Conservation (phyloP, 2,888 invertebrate species). For the Drosophila helvetica region DNA sequence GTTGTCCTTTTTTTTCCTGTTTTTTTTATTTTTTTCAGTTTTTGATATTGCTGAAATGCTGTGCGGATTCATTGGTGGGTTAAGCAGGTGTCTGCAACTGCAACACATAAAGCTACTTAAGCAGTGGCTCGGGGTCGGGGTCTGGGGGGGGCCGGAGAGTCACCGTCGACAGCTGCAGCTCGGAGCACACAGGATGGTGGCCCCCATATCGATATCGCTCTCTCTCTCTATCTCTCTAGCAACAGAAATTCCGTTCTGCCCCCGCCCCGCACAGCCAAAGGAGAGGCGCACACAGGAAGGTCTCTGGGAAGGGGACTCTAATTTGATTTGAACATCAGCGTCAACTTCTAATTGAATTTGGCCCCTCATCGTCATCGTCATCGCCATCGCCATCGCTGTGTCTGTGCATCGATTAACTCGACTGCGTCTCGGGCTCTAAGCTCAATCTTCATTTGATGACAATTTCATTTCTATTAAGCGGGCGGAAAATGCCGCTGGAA, state of each 20-base stretch:
- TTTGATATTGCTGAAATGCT: slow-evolving; percentile 23
- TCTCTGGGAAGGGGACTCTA: slow-evolving; percentile 44
- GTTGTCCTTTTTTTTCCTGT: slow-evolving; percentile 48
- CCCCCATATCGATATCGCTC: slow-evolving; percentile 1
- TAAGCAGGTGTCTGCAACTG: slow-evolving; percentile 33
- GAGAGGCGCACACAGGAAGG: not conserved
- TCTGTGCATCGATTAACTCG: slow-evolving; percentile 46
- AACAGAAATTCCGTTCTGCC: not conserved
- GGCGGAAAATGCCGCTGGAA: slow-evolving; percentile 59
- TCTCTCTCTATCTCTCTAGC: not conserved
- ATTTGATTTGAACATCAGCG: slow-evolving; percentile 69
- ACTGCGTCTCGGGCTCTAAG: slow-evolving; percentile 30
- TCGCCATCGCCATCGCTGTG: not conserved
- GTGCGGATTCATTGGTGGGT: slow-evolving; percentile 1
- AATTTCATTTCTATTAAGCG: slow-evolving; percentile 74
- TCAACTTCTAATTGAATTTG: slow-evolving; percentile 74
- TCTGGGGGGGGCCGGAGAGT: not conserved
- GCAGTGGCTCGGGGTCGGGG: not conserved
- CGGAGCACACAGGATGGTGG: not conserved
- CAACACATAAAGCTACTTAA: slow-evolving; percentile 60
- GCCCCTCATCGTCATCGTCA: slow-evolving; percentile 33
- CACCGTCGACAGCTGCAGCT: not conserved
- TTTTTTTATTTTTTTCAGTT: too few species aligned
- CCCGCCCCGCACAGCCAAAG: not conserved
- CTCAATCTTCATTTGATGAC: slow-evolving; percentile 76